A percentile compares a stretch with the other conserved stretches of the same genome.
Evolutionary conservation across 1,140 invertebrate genomes (phyloP).

Genomic region (fruit fly (Drosophila melanogaster)): Release_6_plus_ISO1_MT NT_033779.5:14307001-14307500

Average conservation of each 20-base stretch:
- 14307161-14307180: conserved; percentile 60
- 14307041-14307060: conserved; percentile 7
- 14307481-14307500: conserved; percentile 60
- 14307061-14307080: conserved; percentile 24
- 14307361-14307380: conserved; percentile 74
- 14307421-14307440: conserved; percentile 16
- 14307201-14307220: conserved; percentile 40
- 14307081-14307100: conserved; percentile 55
- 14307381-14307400: conserved; percentile 78
- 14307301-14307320: conserved; percentile 42
- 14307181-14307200: conserved; percentile 37
- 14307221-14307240: conserved; percentile 38
- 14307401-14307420: conserved; percentile 57
- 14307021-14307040: conserved; percentile 72
- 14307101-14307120: conserved; percentile 72
- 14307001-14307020: conserved; percentile 66
- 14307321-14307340: conserved; percentile 39
- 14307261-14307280: conserved; percentile 60
- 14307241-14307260: conserved; percentile 74
- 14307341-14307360: conserved; percentile 14
- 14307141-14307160: conserved; percentile 46
- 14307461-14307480: conserved; percentile 66
- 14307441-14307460: conserved; percentile 55
- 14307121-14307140: conserved; percentile 69
- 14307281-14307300: conserved; percentile 32